phyloP scores from a whole-genome alignment of 2,113 vertebrate genomes.

The Gracilinanus agilis region DNA sequence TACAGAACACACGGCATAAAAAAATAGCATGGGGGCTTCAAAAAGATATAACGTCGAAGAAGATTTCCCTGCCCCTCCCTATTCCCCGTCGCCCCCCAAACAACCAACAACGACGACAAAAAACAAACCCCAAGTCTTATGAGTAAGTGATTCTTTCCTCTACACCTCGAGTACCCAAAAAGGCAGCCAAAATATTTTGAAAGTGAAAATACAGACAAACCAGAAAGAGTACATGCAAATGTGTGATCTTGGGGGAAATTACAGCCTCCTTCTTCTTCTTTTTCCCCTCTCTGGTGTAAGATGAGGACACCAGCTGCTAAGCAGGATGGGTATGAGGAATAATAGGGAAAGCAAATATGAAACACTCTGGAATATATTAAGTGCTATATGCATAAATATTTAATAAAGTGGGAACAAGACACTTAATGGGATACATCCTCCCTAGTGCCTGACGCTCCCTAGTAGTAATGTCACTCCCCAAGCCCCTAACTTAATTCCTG shows the following conservation, averaged over 20 bases:
- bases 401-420: conserved; percentile 40
- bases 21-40: neutral
- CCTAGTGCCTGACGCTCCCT: neutral
- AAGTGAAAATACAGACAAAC: neutral
- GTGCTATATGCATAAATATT: conserved; percentile 60
- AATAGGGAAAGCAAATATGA: neutral
- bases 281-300: neutral
- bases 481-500: neutral
- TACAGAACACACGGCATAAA: neutral
- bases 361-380: conserved; percentile 47
- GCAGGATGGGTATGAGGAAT: neutral
- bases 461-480: rapidly evolving
- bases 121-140: neutral
- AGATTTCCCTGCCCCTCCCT: neutral
- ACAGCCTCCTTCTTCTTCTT: neutral
- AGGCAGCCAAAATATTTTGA: neutral
- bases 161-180: neutral
- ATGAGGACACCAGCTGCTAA: neutral
- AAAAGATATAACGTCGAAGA: conserved; percentile 1
- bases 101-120: neutral
- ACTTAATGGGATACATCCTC: conserved; percentile 22
- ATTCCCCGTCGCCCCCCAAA: neutral
- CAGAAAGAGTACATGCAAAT: neutral
- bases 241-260: neutral
- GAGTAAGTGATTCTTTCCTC: conserved; percentile 14